These are phyloP conservation scores for Epinephelus lanceolatus DNA, from an alignment of 2,113 vertebrate genomes.

Conservation along the genomic window DNA sequence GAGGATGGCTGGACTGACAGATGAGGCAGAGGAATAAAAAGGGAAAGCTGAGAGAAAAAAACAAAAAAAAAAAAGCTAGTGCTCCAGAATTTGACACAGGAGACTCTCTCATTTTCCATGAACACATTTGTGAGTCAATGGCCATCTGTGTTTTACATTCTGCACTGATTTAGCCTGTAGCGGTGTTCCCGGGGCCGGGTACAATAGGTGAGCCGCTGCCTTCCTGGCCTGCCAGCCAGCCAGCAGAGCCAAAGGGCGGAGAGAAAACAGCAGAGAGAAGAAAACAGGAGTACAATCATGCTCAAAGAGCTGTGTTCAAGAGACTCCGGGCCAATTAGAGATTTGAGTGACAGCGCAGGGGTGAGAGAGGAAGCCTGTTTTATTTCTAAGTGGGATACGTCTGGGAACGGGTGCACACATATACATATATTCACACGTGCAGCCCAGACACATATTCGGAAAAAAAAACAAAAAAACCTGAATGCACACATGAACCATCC, in stretches of 20 bases:
- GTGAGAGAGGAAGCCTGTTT: conserved; percentile 55
- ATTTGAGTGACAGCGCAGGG: conserved; percentile 72
- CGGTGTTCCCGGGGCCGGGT: conserved; percentile 42
- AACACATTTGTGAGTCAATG: conserved; percentile 78
- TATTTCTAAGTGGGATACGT: conserved; percentile 61
- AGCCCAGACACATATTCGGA: not conserved
- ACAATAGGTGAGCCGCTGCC: conserved; percentile 72
- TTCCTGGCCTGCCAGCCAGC: conserved; percentile 41
- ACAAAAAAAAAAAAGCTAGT: not conserved
- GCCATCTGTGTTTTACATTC: conserved; percentile 80
- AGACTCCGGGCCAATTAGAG: conserved; percentile 78
- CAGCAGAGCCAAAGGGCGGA: conserved; percentile 46
- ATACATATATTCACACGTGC: not conserved
- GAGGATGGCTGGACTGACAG: conserved; percentile 42
- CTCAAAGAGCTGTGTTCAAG: conserved; percentile 66
- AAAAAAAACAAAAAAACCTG: not conserved
- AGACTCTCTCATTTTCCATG: conserved; percentile 66
- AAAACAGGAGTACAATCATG: conserved; percentile 54
- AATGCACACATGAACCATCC: conserved; percentile 1
- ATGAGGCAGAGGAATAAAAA: conserved; percentile 39
- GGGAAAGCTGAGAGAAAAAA: not conserved
- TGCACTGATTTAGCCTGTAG: conserved; percentile 70
- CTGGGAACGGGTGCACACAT: conserved; percentile 22
- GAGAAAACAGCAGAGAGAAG: conserved; percentile 48
- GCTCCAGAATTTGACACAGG: conserved; percentile 48